A percentile compares a stretch with the other conserved stretches of the same genome.
Conservation (phyloP, 2,113 vertebrate genomes). For the Bambusicola thoracicus region DNA sequence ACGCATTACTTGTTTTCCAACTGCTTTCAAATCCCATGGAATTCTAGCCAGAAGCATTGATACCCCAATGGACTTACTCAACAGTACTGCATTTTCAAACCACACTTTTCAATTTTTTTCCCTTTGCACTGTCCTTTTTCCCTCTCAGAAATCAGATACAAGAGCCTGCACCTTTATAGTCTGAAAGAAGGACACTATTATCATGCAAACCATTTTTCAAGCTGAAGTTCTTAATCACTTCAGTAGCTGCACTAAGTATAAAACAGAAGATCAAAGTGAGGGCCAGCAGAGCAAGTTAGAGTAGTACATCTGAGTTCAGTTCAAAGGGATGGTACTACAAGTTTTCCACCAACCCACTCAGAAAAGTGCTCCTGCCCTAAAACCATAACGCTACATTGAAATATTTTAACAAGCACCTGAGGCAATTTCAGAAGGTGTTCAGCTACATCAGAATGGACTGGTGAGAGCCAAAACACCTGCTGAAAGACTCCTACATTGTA, state of each 20-base stretch:
- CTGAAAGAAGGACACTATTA: not conserved
- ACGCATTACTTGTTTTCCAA: not conserved
- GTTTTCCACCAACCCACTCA: not conserved
- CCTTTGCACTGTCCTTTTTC: accelerated
- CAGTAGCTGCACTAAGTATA: not conserved
- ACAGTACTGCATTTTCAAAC: not conserved
- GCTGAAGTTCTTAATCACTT: not conserved
- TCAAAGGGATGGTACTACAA: not conserved
- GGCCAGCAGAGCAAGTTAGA: not conserved
- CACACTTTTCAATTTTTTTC: not conserved
- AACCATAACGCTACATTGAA: not conserved
- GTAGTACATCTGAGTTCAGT: not conserved
- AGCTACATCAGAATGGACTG: not conserved
- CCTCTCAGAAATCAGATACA: not conserved
- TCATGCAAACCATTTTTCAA: not conserved
- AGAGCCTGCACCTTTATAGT: not conserved
- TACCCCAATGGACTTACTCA: not conserved
- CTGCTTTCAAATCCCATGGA: not conserved
- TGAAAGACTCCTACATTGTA: not conserved
- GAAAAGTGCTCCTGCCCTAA: not conserved
- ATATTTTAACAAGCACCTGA: not conserved
- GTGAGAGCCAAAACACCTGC: not conserved
- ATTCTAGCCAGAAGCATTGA: not conserved
- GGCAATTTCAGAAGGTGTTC: not conserved
- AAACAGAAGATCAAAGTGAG: conserved; percentile 6